Evolutionary conservation across 2,888 invertebrate species (phyloP), one percentile per base, ranked within the genome.

Genomic region (Masnerella sp.): DNA sequence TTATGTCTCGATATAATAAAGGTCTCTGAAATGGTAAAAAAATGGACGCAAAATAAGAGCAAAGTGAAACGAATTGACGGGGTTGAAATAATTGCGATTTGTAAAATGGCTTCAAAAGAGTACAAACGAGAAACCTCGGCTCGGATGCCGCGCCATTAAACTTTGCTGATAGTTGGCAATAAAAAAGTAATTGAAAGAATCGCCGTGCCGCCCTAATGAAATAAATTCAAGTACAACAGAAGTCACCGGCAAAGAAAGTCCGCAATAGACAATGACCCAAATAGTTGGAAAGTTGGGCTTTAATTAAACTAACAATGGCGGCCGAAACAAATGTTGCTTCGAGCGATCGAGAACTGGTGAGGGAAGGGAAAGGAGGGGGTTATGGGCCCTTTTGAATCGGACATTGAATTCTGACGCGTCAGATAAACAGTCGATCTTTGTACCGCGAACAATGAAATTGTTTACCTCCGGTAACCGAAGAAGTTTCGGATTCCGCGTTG

Each of bases 151-250:
- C 15, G 62, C 49, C 49, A 70, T 70, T 70, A 70, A 70, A 70
- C 62, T 70, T 70, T 40, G 42, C 54, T 70, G 61, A 70, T 62
- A 70, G 62, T 71, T 64, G 52, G 58, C 64, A 58, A 71, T 71
- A 71, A 71, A 64, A 71, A 71, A 71, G 64, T 58, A 71, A 71
- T 71, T 71, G 62, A 64, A 64, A 71, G 71, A 71, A 71, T 71
- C 47, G 71, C 30, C 51, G 61, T 54, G n/a, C 3, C 61, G 30
- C 25, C 64, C 51, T 71, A 71, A 71, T 71, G 64, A 71, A 71
- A 71, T 71, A 64, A 71, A 71, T 71, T 71, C 71, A 64, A 71
- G 64, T 58, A 51, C 36, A 58, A 52, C 71, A 64, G 32, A 64
- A 58, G 64, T 64, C 49, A 49, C 20, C 38, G 52, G 28, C 49